Conservation (phyloP, 2,797 vertebrate species). For the Novumbra hubbsi region DNA sequence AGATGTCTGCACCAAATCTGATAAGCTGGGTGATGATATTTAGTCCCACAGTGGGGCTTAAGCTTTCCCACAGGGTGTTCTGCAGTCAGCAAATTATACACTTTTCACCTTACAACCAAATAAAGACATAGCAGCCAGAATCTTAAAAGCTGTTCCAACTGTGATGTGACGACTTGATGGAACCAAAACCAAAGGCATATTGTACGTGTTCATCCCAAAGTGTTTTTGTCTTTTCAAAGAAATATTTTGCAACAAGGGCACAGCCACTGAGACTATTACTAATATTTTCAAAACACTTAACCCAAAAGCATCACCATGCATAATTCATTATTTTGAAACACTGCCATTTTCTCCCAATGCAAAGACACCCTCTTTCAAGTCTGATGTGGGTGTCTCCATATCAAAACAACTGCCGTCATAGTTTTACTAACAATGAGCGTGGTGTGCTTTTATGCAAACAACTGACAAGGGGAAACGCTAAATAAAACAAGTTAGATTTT, state of each 20-base stretch:
- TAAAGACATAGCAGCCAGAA: background rate
- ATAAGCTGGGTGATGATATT: constrained; percentile 9
- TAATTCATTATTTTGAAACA: constrained; percentile 36
- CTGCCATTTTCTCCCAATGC: constrained; percentile 8
- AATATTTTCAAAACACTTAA: constrained; percentile 35
- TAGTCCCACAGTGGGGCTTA: background rate
- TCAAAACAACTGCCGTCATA: constrained; percentile 28
- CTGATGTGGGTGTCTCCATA: constrained; percentile 32
- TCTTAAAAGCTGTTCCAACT: constrained; percentile 28
- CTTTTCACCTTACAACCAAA: constrained; percentile 16
- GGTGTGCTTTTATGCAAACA: constrained; percentile 16
- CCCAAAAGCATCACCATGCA: constrained; percentile 37
- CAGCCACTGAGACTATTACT: constrained; percentile 30
- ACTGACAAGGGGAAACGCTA: constrained; percentile 30
- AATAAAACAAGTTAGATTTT: constrained; percentile 37
- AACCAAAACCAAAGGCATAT: constrained; percentile 20
- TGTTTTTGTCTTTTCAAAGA: constrained; percentile 13
- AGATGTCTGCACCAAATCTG: background rate
- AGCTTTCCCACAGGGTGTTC: constrained; percentile 7
- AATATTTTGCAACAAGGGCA: constrained; percentile 27
- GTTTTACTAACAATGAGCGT: constrained; percentile 27
- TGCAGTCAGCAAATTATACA: constrained; percentile 4
- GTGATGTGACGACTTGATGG: constrained; percentile 12
- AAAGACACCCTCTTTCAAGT: constrained; percentile 30
- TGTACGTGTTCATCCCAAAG: constrained; percentile 11